Conservation (phyloP, 2,797 vertebrate species). For the Craterocephalus amniculus region DNA sequence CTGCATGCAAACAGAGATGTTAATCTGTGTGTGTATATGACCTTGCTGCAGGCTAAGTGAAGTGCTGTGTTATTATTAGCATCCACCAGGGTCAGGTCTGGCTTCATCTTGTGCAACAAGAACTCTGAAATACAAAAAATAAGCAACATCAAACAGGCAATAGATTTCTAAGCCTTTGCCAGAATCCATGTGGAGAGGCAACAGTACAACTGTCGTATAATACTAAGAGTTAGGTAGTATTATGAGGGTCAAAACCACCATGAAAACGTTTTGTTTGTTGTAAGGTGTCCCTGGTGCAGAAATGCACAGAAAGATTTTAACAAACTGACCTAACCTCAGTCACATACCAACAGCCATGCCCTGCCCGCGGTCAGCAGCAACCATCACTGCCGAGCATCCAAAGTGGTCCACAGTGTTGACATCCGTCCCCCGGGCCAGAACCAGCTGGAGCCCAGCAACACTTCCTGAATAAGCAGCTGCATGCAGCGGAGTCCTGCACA, state of each 20-base stretch:
- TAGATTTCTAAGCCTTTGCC: conserved; percentile 44
- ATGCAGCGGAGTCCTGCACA: conserved; percentile 90
- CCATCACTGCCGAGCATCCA: conserved; percentile 92
- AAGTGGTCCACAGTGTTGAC: conserved; percentile 88
- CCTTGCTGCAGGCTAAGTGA: conserved; percentile 98
- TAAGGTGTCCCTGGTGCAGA: not conserved
- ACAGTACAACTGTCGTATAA: not conserved
- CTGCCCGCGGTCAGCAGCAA: conserved; percentile 92
- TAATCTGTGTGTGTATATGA: conserved; percentile 58
- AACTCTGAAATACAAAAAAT: conserved; percentile 78
- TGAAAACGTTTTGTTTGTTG: not conserved
- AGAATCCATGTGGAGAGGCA: not conserved
- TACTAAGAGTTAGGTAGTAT: not conserved
- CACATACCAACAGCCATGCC: conserved; percentile 89
- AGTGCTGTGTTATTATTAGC: conserved; percentile 96
- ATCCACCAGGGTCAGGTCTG: conserved; percentile 92
- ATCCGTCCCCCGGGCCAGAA: conserved; percentile 89
- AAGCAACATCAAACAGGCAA: conserved; percentile 22
- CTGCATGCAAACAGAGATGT: conserved; percentile 31
- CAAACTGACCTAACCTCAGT: conserved; percentile 47
- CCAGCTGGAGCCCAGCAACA: conserved; percentile 89
- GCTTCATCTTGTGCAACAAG: conserved; percentile 91
- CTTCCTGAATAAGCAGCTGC: conserved; percentile 94
- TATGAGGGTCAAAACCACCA: conserved; percentile 16
- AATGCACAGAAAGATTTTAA: conserved; percentile 42